phyloP scores from a whole-genome alignment of 2,113 vertebrate species.

The Paedocypris sp. region DNA sequence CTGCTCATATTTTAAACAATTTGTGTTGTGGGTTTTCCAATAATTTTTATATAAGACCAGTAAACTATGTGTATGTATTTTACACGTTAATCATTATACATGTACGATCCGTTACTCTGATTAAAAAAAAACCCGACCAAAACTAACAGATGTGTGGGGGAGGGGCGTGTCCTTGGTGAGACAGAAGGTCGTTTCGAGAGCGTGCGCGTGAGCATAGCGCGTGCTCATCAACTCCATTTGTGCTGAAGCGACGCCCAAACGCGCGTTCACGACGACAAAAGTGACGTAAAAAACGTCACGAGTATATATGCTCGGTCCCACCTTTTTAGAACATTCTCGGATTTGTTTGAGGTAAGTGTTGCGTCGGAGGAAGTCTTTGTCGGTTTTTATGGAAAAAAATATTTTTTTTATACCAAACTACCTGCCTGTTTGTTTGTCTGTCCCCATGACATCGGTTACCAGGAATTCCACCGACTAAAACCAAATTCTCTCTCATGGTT shows the following conservation, averaged over 20 bases:
- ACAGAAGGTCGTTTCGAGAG: conserved; percentile 34
- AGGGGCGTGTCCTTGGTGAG: conserved; percentile 46
- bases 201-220: not conserved
- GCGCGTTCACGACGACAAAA: not conserved
- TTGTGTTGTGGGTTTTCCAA: no score
- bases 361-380: not conserved
- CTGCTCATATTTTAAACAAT: no score
- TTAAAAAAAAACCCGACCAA: not conserved
- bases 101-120: no score
- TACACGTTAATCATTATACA: not conserved
- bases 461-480: not conserved
- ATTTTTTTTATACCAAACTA: conserved; percentile 12
- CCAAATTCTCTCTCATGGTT: conserved; percentile 36
- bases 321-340: conserved; percentile 56
- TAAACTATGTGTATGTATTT: no score
- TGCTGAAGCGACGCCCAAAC: not conserved
- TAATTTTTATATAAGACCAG: no score
- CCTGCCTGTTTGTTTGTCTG: not conserved
- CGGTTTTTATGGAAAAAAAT: not conserved
- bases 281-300: conserved; percentile 60
- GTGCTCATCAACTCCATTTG: conserved; percentile 42
- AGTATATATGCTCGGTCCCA: conserved; percentile 53
- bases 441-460: not conserved
- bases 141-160: not conserved
- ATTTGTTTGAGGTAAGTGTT: conserved; percentile 68